A percentile compares a stretch with the other conserved stretches of the same genome.
These are phyloP conservation scores for Tor tambroides DNA, from an alignment of 2,113 vertebrate species.

Conservation along the genomic window DNA sequence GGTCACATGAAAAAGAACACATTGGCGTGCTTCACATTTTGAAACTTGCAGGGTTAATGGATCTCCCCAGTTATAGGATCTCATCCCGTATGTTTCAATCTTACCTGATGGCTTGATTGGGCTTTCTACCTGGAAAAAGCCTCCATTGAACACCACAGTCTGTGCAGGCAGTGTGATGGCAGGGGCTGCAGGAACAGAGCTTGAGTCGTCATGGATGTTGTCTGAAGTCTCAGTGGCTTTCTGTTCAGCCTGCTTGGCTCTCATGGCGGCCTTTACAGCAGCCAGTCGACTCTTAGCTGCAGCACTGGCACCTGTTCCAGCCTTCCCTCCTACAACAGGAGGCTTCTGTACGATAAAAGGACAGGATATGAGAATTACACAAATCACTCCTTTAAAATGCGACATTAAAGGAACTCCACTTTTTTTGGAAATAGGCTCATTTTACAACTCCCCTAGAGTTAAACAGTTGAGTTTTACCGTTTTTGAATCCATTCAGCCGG, in stretches of 20 bases:
- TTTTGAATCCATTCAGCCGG: no score
- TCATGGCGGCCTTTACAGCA: conserved; percentile 87
- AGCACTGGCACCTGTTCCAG: conserved; percentile 66
- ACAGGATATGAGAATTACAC: not conserved
- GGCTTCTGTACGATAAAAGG: conserved; percentile 77
- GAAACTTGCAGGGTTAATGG: no score
- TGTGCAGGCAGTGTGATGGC: not conserved
- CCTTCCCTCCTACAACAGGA: conserved; percentile 62
- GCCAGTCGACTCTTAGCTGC: conserved; percentile 85
- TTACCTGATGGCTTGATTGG: conserved; percentile 83
- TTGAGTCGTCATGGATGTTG: not conserved
- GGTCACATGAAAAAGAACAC: no score
- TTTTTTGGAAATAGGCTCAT: no score
- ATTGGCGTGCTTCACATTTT: no score
- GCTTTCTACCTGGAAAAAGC: conserved; percentile 90
- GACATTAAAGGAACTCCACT: no score
- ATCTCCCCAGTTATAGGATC: no score
- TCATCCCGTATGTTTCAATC: conserved; percentile 16
- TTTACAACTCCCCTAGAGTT: no score
- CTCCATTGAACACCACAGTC: conserved; percentile 83
- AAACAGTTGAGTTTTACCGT: no score
- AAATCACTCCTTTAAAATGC: not conserved
- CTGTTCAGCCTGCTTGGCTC: conserved; percentile 69
- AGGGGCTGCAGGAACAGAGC: not conserved
- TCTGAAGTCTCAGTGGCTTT: conserved; percentile 50